Conservation (phyloP, 1,140 invertebrate genomes). For the Goniozus legneri region DNA sequence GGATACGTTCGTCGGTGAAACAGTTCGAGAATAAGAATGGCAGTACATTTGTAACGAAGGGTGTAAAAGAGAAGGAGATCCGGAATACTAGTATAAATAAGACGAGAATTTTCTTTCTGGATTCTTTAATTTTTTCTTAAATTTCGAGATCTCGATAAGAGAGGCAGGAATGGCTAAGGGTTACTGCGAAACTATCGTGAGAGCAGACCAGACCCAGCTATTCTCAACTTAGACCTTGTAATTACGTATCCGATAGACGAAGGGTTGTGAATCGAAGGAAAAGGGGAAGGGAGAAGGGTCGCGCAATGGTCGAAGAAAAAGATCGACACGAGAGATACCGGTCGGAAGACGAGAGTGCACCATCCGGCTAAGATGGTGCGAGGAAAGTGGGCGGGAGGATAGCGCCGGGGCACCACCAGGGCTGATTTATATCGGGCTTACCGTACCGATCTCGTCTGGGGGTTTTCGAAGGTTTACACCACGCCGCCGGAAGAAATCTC, state of each 20-base stretch:
- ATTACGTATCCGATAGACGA: constrained; percentile 29
- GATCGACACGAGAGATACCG: constrained; percentile 10
- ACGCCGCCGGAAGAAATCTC: neutral
- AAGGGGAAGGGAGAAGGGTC: constrained; percentile 6
- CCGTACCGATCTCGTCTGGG: constrained; percentile 16
- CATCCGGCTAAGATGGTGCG: constrained; percentile 7
- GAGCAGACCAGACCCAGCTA: constrained; percentile 14
- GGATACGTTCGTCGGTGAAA: too few relatives aligned
- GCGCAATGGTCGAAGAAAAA: neutral
- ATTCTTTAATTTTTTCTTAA: too few relatives aligned
- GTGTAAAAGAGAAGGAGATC: too few relatives aligned
- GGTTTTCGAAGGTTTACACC: constrained; percentile 15
- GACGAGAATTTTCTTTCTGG: too few relatives aligned
- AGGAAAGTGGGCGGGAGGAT: neutral
- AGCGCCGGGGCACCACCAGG: constrained; percentile 3
- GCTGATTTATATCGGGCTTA: constrained; percentile 29
- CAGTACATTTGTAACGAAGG: too few relatives aligned
- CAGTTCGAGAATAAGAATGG: too few relatives aligned
- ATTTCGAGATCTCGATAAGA: too few relatives aligned
- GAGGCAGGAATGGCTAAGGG: too few relatives aligned
- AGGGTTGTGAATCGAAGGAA: too few relatives aligned
- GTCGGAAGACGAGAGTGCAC: neutral
- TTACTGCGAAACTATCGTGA: too few relatives aligned
- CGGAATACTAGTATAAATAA: too few relatives aligned
- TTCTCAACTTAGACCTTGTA: constrained; percentile 23